Evolutionary conservation across 2,888 invertebrate species (phyloP), one percentile per base, ranked within the genome.

Genomic region (Torymus texanus): DNA sequence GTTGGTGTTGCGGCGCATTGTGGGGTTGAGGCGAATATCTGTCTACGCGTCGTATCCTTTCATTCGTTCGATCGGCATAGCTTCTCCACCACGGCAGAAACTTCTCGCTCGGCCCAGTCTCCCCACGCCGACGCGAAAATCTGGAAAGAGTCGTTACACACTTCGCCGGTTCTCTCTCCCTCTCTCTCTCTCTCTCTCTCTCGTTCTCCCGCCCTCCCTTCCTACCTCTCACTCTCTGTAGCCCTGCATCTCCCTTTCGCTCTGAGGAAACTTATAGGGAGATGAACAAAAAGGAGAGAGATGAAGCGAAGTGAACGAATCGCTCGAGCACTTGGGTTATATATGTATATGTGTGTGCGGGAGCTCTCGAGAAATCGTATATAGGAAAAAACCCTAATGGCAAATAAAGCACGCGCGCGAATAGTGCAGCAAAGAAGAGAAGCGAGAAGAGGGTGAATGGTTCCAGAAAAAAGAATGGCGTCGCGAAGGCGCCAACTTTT

Each of bases 121-220:
- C 41, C 4, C 18, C 24, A 50, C 18, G 24, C 55, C 14, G 50
- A 65, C 65, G 65, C 10, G 51, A 76, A 71, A 76, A 61, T 63
- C 70, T 77, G 58, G 70, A 70, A 77, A 71, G 76, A 71, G 76
- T 56, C 70, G 63, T 76, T 76, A 77, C 63, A 63, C 58, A 63
- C 75, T 75, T 62, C 58, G 75, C 21, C 50, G 63, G 11, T 53
- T 71, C 13, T 13, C 73, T 50, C 41, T 63, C 63, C 16, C 58
- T 55, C 71, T 62, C 68, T 24, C 18, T 2, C 59, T 71, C 13
- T 13, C 66, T 56, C 41, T 62, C 63, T 55, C 56, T 62, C 71
- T 62, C 68, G n/a, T 16, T 29, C 59, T 71, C 13, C 5, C 72
- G 41, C 41, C 55, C 63, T 55, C 56, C 55, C 71, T 62, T 62